These are phyloP conservation scores for Dicyrtoma fusca DNA, from an alignment of 2,888 invertebrate species.

Conservation along the genomic window DNA sequence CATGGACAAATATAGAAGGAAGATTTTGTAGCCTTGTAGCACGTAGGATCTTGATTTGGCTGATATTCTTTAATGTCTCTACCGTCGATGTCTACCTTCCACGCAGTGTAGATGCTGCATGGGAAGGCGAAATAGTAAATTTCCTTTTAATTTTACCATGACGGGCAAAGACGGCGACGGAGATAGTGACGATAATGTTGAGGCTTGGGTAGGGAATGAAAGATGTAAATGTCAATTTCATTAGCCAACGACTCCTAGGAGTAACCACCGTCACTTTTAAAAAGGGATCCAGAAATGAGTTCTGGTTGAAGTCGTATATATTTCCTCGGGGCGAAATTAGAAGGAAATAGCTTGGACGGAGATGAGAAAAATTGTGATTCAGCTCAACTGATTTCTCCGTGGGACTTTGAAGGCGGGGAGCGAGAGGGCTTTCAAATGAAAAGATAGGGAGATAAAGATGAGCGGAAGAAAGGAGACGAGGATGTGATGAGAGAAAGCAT, in stretches of 20 bases:
- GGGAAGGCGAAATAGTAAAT: conserved; percentile 13
- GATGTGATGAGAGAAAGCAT: conserved; percentile 29
- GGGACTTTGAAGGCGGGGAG: conserved; percentile 24
- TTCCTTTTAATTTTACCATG: not conserved
- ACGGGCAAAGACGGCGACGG: too few species aligned
- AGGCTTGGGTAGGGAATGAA: conserved; percentile 20
- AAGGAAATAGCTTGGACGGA: conserved; percentile 13
- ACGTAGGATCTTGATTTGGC: too few species aligned
- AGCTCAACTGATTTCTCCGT: conserved; percentile 25
- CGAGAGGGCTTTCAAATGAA: not conserved
- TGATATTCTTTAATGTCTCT: too few species aligned
- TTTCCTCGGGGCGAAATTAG: conserved; percentile 35
- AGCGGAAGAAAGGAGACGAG: conserved; percentile 8
- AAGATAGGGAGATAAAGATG: conserved; percentile 29
- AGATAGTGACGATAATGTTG: too few species aligned
- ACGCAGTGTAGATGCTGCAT: too few species aligned
- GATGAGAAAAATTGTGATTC: conserved; percentile 39
- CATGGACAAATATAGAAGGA: not conserved
- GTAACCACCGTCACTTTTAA: conserved; percentile 12
- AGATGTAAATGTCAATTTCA: conserved; percentile 36
- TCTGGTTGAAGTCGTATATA: conserved; percentile 5
- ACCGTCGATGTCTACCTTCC: too few species aligned
- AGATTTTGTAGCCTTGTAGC: too few species aligned
- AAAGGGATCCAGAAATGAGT: conserved; percentile 1
- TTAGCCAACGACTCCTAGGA: conserved; percentile 18